Conservation (phyloP, 2,888 invertebrate genomes). For the Himalopsyche anomala region DNA sequence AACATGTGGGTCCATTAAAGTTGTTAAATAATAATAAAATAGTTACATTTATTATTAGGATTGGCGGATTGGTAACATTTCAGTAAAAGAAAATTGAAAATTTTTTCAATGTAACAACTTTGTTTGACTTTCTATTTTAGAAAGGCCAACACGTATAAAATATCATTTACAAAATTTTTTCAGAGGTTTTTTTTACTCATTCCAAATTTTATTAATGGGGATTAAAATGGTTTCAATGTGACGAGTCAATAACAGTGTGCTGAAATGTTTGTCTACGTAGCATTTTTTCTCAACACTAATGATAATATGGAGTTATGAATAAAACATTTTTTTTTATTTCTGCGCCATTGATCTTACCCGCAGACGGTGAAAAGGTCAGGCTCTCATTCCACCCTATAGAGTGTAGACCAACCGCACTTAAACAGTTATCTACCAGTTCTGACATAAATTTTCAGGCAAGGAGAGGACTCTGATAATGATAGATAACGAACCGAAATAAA, state of each 20-base stretch:
- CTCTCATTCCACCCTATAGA: neutral
- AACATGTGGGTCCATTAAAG: too few relatives aligned
- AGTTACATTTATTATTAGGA: too few relatives aligned
- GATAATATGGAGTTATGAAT: slow-evolving; percentile 41
- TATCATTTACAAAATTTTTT: too few relatives aligned
- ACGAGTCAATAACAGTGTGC: neutral
- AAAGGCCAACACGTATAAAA: too few relatives aligned
- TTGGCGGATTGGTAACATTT: too few relatives aligned
- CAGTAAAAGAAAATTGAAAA: too few relatives aligned
- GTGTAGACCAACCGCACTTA: slow-evolving; percentile 2
- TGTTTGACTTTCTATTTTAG: too few relatives aligned
- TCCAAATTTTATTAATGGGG: neutral
- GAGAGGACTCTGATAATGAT: slow-evolving; percentile 35
- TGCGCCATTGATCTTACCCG: slow-evolving; percentile 40
- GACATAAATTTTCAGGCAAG: slow-evolving; percentile 36
- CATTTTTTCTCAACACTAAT: slow-evolving; percentile 23
- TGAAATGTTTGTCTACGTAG: slow-evolving; percentile 29
- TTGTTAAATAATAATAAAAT: too few relatives aligned
- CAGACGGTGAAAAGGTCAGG: slow-evolving; percentile 42
- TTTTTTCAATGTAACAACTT: too few relatives aligned
- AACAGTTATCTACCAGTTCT: slow-evolving; percentile 16
- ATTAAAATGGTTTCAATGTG: slow-evolving; percentile 13
- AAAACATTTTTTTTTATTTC: slow-evolving; percentile 39
- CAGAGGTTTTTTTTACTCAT: neutral
- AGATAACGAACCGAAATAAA: slow-evolving; percentile 40